Evolutionary conservation across 2,797 vertebrate species (phyloP), one percentile per base, ranked within the genome.

Genomic region (Sparus aurata): DNA sequence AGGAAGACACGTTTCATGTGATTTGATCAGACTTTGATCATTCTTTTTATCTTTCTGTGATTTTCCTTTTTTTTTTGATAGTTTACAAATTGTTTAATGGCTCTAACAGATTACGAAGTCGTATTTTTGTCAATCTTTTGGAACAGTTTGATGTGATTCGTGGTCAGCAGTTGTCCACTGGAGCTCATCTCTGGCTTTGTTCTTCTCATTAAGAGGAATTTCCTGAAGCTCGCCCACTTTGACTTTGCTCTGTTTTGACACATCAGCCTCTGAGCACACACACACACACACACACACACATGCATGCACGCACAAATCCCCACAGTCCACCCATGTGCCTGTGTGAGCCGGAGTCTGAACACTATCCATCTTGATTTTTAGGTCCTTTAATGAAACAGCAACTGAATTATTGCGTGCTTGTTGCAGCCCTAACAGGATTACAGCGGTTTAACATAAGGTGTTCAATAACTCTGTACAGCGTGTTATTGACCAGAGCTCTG

Each of bases 401-500:
- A 9, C 69, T 3, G 5, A 43, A 45, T 46, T 5, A 10, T 30
- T 68, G 16, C 25, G 18, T 17, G 53, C 18, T 66, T 20, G 9
- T 73, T 54, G 41, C 18, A 46, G 45, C 55, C 18, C 43, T 67
- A 61, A 41, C 30, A 50, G 38, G 53, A 81, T 76, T 62, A 64
- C 63, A 60, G 20, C 52, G 61, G 46, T 41, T 75, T 75, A 65
- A 63, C 64, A 70, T 67, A 43, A 69, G 30, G 34, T 62, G 58
- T 41, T 73, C 64, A 38, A 71, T 87, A 73, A 62, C 61, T 79
- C 61, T 75, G 58, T 53, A 38, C 76, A 59, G 71, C 8, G n/a
- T 34, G 25, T 46, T 61, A 93, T 92, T 12, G 90, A 92, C 77
- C 18, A 3, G 34, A 66, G 65, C 73, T 68, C 49, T 20, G 50